A percentile compares a stretch with the other conserved stretches of the same genome.
phyloP scores from a whole-genome alignment of 1,140 invertebrate genomes.

The Pachypsylla venusta region DNA sequence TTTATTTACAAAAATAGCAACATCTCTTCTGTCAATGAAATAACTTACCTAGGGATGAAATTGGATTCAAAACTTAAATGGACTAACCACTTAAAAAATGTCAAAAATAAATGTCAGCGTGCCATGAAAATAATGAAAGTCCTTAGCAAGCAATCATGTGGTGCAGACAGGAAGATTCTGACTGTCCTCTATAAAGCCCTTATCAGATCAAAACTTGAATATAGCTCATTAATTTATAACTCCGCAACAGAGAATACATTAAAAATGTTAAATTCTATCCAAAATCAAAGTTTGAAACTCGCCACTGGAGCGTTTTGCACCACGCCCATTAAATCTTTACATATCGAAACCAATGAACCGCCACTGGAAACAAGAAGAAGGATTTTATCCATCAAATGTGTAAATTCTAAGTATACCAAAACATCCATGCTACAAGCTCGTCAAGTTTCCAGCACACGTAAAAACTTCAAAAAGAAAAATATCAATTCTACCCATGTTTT shows the following conservation, averaged over 20 bases:
- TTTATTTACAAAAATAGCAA: not conserved
- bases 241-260: not conserved
- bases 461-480: too few relatives aligned
- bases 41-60: not conserved
- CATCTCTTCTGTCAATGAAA: not conserved
- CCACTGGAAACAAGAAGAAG: not conserved
- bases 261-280: not conserved
- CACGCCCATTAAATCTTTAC: not conserved
- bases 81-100: not conserved
- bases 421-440: not conserved
- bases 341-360: not conserved
- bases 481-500: too few relatives aligned
- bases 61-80: not conserved
- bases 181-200: not conserved
- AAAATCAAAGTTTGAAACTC: conserved; percentile 7
- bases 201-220: conserved; percentile 4
- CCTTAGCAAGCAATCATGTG: not conserved
- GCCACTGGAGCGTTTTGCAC: conserved; percentile 9
- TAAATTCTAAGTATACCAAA: not conserved
- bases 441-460: not conserved
- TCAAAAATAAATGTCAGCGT: not conserved
- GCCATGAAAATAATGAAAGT: not conserved
- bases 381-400: not conserved
- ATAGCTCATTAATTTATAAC: not conserved
- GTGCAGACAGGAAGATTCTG: not conserved